Percentiles rank a stretch among this genome's conserved stretches.
These are phyloP conservation scores for Gila orcuttii DNA, from an alignment of 2,113 vertebrate species.

Conservation along the genomic window DNA sequence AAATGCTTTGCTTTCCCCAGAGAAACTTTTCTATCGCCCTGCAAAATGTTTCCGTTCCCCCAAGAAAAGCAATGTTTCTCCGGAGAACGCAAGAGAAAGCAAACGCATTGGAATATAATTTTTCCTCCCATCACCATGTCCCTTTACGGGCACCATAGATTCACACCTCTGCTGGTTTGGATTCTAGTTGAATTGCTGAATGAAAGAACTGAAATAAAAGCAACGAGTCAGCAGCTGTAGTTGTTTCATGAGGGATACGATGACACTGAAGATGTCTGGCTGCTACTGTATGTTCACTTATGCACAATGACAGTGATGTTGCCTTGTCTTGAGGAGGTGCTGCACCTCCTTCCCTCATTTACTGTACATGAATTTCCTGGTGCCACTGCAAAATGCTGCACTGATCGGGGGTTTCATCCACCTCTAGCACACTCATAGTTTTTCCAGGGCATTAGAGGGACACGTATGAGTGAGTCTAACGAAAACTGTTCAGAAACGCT, in stretches of 20 bases:
- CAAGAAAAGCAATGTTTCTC: too few species aligned
- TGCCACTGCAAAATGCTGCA: slow-evolving; percentile 62
- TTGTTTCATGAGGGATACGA: slow-evolving; percentile 21
- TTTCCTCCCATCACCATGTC: too few species aligned
- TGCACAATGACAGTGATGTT: slow-evolving; percentile 51
- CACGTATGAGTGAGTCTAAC: slow-evolving; percentile 6
- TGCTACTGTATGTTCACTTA: slow-evolving; percentile 58
- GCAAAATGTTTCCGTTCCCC: too few species aligned
- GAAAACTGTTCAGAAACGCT: not conserved
- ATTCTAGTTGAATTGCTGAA: not conserved
- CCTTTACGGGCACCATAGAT: not conserved
- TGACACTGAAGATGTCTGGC: slow-evolving; percentile 52
- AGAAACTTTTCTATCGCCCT: too few species aligned
- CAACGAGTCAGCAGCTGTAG: slow-evolving; percentile 18
- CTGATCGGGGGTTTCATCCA: slow-evolving; percentile 37
- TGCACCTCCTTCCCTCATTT: slow-evolving; percentile 11
- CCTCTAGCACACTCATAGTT: slow-evolving; percentile 7
- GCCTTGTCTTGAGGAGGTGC: slow-evolving; percentile 35
- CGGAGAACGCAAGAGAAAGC: too few species aligned
- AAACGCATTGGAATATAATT: too few species aligned
- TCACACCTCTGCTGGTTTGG: not conserved
- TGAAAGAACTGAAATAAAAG: not conserved
- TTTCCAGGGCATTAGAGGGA: slow-evolving; percentile 46
- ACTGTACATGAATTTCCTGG: slow-evolving; percentile 30
- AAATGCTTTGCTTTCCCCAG: too few species aligned